These are phyloP conservation scores for Rhynchophorus ferrugineus DNA, from an alignment of 1,140 invertebrate species.

Conservation along the genomic window DNA sequence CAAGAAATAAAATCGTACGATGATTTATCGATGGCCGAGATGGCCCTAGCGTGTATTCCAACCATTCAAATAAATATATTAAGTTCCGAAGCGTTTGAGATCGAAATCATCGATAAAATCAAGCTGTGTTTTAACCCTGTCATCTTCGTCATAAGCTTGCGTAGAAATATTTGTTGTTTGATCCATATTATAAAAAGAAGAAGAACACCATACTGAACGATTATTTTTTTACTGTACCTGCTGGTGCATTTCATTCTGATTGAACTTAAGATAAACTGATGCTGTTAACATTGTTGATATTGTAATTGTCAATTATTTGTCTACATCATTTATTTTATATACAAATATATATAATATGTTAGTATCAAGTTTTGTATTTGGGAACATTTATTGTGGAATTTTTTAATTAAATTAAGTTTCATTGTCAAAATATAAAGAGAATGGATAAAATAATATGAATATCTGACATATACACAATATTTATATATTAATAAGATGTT, in stretches of 20 bases:
- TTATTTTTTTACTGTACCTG: slow-evolving; percentile 2
- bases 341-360: too few relatives aligned
- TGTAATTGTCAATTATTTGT: slow-evolving; percentile 5
- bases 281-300: slow-evolving; percentile 3
- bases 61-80: slow-evolving; percentile 22
- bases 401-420: too few relatives aligned
- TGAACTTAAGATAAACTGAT: not conserved
- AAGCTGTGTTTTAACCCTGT: slow-evolving; percentile 18
- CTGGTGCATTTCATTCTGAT: slow-evolving; percentile 6
- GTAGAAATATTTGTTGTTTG: slow-evolving; percentile 15
- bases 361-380: too few relatives aligned
- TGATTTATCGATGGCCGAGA: slow-evolving; percentile 13
- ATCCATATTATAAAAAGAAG: slow-evolving; percentile 16
- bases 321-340: too few relatives aligned
- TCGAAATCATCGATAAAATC: slow-evolving; percentile 14
- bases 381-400: too few relatives aligned
- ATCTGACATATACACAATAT: too few relatives aligned
- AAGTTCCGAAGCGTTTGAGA: slow-evolving; percentile 12
- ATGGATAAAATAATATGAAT: too few relatives aligned
- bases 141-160: slow-evolving; percentile 15
- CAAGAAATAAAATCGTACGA: slow-evolving; percentile 14
- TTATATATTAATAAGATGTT: too few relatives aligned
- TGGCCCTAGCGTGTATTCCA: slow-evolving; percentile 16
- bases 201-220: not conserved
- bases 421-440: too few relatives aligned